These are phyloP conservation scores for Minunthozetes semirufus DNA, from an alignment of 2,888 invertebrate species.

Conservation along the genomic window DNA sequence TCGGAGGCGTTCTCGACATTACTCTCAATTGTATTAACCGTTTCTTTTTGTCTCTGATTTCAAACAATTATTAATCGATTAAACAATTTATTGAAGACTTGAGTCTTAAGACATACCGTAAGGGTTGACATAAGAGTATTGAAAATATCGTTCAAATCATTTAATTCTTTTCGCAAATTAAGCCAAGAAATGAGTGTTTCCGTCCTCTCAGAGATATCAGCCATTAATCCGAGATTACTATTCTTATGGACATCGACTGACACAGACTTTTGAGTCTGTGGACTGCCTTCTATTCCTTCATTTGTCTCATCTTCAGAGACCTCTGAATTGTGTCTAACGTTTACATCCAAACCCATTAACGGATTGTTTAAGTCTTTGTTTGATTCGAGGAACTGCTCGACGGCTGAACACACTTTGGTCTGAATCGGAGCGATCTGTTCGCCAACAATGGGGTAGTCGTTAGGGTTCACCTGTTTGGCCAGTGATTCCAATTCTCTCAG, in stretches of 20 bases:
- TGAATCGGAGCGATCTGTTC: not conserved
- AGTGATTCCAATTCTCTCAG: slow-evolving; percentile 17
- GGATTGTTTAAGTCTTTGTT: slow-evolving; percentile 1
- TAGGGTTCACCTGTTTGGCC: not conserved
- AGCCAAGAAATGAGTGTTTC: not conserved
- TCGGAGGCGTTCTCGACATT: not conserved
- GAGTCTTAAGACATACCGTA: not conserved
- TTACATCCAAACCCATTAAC: not conserved
- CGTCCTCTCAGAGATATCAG: not conserved
- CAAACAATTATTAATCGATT: not conserved
- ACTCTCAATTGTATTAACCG: not conserved
- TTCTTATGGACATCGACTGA: no score
- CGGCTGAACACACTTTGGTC: not conserved
- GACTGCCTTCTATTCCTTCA: not conserved
- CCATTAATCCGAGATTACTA: not conserved
- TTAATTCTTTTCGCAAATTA: not conserved
- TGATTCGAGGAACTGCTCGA: slow-evolving; percentile 10
- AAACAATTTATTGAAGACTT: not conserved
- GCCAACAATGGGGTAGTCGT: not conserved
- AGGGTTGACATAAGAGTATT: not conserved
- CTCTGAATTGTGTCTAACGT: not conserved
- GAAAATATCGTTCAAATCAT: slow-evolving; percentile 24
- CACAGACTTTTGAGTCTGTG: not conserved
- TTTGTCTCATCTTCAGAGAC: not conserved
- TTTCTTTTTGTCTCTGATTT: slow-evolving; percentile 16